Evolutionary conservation across 2,888 invertebrate species (phyloP).

Genomic region (Dicranocentrus wangi): DNA sequence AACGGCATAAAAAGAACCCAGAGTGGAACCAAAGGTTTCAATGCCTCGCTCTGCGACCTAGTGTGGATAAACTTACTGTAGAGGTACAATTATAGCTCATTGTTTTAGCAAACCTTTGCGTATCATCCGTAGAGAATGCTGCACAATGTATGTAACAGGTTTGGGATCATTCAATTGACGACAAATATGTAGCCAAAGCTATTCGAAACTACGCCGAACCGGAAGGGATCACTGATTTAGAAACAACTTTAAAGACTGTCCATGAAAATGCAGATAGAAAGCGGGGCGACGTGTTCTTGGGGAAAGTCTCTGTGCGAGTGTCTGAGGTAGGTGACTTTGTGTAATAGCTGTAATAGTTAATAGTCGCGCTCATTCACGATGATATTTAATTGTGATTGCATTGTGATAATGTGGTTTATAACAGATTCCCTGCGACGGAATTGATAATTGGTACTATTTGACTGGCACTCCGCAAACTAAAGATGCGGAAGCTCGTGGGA

Average conservation of each 20-base stretch:
- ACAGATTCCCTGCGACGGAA: slow-evolving; percentile 67
- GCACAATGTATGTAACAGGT: slow-evolving; percentile 34
- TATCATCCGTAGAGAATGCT: too few relatives aligned
- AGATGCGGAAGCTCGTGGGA: slow-evolving; percentile 53
- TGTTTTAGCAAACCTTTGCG: not conserved
- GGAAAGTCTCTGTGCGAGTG: slow-evolving; percentile 67
- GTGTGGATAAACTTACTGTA: slow-evolving; percentile 68
- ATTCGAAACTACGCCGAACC: slow-evolving; percentile 30
- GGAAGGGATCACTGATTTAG: not conserved
- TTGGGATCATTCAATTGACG: slow-evolving; percentile 65
- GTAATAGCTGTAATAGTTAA: not conserved
- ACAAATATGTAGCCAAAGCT: slow-evolving; percentile 45
- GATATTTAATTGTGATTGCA: too few relatives aligned
- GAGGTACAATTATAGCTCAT: slow-evolving; percentile 53
- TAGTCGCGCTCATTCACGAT: too few relatives aligned
- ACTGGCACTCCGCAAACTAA: slow-evolving; percentile 59
- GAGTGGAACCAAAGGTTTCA: slow-evolving; percentile 71
- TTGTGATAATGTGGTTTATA: too few relatives aligned
- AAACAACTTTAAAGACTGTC: slow-evolving; percentile 5
- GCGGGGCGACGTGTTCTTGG: slow-evolving; percentile 66
- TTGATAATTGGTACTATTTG: slow-evolving; percentile 48
- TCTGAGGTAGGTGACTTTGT: slow-evolving; percentile 23
- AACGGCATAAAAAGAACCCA: slow-evolving; percentile 60
- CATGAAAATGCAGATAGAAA: slow-evolving; percentile 29
- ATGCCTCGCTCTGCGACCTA: slow-evolving; percentile 66